Conservation (phyloP, 1,140 invertebrate genomes). For the Zaprionus kolodkinae region DNA sequence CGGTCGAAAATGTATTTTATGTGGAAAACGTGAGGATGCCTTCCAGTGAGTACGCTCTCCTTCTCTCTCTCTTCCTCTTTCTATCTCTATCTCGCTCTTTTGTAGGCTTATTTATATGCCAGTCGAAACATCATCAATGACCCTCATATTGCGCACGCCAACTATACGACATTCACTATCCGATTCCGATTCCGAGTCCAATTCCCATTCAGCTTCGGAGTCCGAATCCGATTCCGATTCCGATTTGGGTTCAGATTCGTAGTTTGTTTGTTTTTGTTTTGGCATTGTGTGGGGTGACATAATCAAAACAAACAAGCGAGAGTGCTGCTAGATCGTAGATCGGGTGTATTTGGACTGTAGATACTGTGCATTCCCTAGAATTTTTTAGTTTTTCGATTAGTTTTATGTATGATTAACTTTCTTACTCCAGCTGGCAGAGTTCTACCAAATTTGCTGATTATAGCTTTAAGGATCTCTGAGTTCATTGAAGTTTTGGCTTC, state of each 20-base stretch:
- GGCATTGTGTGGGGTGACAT: conserved; percentile 50
- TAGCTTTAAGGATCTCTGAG: background rate
- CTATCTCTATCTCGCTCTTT: conserved; percentile 9
- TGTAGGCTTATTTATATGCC: conserved; percentile 75
- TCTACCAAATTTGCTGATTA: background rate
- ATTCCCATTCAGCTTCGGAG: conserved; percentile 1
- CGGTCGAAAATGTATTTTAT: conserved; percentile 79
- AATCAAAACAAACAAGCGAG: conserved; percentile 38
- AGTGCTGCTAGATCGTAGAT: background rate
- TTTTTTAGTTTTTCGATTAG: background rate
- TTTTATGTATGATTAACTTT: too few relatives aligned
- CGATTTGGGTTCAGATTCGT: conserved; percentile 19
- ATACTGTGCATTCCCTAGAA: background rate
- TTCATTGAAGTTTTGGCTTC: background rate
- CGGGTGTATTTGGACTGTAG: background rate
- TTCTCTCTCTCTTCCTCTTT: background rate
- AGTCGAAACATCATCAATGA: conserved; percentile 77
- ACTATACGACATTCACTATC: conserved; percentile 57
- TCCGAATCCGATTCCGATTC: conserved; percentile 7
- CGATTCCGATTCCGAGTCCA: conserved; percentile 9
- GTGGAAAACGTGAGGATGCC: conserved; percentile 76
- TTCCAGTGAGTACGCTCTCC: conserved; percentile 17
- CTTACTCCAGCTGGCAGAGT: too few relatives aligned
- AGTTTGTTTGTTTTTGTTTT: background rate
- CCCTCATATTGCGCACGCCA: conserved; percentile 63